Evolutionary conservation across 2,888 invertebrate species (phyloP).

Genomic region (Neria commutata): DNA sequence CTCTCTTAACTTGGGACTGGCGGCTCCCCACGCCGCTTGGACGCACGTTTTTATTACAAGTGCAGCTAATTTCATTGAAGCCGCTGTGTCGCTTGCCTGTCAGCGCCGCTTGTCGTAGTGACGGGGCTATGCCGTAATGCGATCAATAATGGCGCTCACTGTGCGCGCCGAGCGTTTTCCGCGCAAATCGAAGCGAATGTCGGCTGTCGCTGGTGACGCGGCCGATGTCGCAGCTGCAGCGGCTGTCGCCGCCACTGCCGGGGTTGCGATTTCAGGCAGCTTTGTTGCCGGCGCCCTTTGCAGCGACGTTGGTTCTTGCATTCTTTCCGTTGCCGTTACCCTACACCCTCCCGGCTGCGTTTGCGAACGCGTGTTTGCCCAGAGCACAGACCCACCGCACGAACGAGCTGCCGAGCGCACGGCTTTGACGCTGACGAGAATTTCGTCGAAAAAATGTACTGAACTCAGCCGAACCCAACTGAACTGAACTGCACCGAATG

Average conservation of each 20-base stretch:
- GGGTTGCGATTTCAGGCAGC: background rate
- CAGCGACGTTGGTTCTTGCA: too few relatives aligned
- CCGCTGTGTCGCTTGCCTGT: constrained; percentile 29
- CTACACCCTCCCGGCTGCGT: too few relatives aligned
- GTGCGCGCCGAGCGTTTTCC: constrained; percentile 29
- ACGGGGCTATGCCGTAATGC: constrained; percentile 54
- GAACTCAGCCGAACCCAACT: constrained; percentile 6
- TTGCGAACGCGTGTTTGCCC: constrained; percentile 42
- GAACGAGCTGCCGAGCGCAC: constrained; percentile 4
- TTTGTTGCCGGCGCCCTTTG: too few relatives aligned
- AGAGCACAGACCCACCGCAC: constrained; percentile 37
- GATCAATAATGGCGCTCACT: constrained; percentile 51
- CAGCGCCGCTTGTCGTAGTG: constrained; percentile 39
- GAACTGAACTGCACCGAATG: constrained; percentile 19
- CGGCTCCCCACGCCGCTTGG: background rate
- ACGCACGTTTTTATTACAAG: background rate
- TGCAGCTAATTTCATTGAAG: constrained; percentile 29
- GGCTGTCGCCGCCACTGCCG: background rate
- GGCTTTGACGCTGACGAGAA: constrained; percentile 11
- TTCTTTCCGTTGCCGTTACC: too few relatives aligned
- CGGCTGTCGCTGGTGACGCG: background rate
- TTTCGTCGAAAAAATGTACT: constrained; percentile 32
- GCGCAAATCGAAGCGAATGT: background rate
- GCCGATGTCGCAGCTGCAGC: background rate
- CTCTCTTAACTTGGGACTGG: background rate